phyloP scores from a whole-genome alignment of 2,888 invertebrate species.

The Nemurella pictetii region DNA sequence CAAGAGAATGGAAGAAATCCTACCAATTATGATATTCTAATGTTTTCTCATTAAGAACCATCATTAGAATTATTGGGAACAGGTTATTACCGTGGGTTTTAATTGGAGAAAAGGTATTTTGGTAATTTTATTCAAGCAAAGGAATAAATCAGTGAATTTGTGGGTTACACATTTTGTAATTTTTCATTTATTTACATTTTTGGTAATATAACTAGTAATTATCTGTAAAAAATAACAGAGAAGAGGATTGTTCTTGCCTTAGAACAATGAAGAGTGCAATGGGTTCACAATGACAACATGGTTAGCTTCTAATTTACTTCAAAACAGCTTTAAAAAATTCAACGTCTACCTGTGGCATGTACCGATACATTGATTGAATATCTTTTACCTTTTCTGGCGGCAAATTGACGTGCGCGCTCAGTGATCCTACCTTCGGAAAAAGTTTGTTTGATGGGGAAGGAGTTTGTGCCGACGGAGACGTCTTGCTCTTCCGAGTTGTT shows the following conservation, averaged over 20 bases:
- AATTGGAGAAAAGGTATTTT: too few species aligned
- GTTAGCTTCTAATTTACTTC: too few species aligned
- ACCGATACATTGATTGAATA: constrained; percentile 9
- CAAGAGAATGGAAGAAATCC: background rate
- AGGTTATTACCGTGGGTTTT: too few species aligned
- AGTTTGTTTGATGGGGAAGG: background rate
- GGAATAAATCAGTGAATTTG: too few species aligned
- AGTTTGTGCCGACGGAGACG: background rate
- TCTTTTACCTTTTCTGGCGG: background rate
- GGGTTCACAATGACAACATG: too few species aligned
- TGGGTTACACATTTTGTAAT: too few species aligned
- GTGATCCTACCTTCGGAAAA: background rate
- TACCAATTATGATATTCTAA: background rate
- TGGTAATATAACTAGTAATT: too few species aligned
- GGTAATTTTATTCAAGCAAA: background rate
- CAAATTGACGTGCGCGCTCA: background rate
- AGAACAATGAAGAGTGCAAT: too few species aligned
- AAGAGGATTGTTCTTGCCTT: too few species aligned
- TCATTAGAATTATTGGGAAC: too few species aligned
- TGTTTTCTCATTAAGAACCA: background rate
- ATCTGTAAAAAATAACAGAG: too few species aligned
- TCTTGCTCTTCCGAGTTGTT: background rate
- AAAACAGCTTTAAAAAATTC: constrained; percentile 6
- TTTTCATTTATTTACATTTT: too few species aligned
- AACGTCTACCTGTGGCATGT: background rate